Base-by-base conservation (phyloP, 2,888 invertebrate genomes). In the Gisinianus flammeolus region DNA sequence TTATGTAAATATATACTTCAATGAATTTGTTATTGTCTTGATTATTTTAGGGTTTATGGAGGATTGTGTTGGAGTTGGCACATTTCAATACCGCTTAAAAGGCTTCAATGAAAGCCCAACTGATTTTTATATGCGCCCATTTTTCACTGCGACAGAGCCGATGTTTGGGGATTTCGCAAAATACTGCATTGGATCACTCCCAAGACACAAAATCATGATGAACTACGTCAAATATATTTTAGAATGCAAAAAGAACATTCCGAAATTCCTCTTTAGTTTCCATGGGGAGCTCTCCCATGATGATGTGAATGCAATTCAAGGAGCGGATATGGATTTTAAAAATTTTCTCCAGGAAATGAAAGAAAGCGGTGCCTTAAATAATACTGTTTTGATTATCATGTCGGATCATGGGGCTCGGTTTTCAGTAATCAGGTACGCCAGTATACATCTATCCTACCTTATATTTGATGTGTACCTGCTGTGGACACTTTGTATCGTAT, bases 361-460 rank as follows among this genome's bases (percentile, higher is more conserved):
- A 67, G 87, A 89, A 52, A 88, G 88, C 0, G 91, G 92, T 0
- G 87, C 91, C 54, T 88, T 96, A 24, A 91, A 96, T 80, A 91
- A 94, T 83, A 94, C 97, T 0, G 86, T 97, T 81, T 87, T 98
- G 0, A 91, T 97, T 76, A 86, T 97, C 3, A 95, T 97, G 95
- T 93, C 95, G 3, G 97, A 98, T 88, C 97, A 98, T 87, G 97
- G 97, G 0, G 92, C 93, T 81, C 92, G 94, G 92, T 93, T 85
- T 85, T 72, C 79, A 4, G 31, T n/a, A 62, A 58, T 77, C n/a
- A 69, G 80, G 80, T 80, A 78, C 28, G 3, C 4, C 6, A 56
- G 24, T 56, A 56, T n/a, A 22, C 10, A 12, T 44, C 52, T 8
- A 8, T 16, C 52, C 52, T 16, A 44, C 52, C 16, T 16, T 12